Evolutionary conservation across 2,797 vertebrate species (phyloP).

Genomic region (Acanthornis magna): DNA sequence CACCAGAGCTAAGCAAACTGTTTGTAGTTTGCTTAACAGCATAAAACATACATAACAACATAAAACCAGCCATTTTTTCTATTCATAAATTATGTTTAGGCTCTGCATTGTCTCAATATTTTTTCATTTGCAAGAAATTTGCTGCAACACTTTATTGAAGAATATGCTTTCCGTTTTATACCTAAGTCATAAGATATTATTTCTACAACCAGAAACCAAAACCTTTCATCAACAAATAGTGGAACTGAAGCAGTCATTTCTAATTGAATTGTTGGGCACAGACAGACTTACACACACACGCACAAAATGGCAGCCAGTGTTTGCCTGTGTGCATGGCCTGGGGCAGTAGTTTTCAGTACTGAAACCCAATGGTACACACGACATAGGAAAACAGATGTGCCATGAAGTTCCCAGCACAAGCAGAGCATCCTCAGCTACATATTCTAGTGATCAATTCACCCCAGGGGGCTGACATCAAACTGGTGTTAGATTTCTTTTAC

Average conservation of each 20-base stretch:
- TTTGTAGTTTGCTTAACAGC: background rate
- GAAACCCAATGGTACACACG: background rate
- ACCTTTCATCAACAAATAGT: background rate
- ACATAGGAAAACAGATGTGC: background rate
- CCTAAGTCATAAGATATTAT: background rate
- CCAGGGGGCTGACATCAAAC: background rate
- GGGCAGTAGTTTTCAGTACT: background rate
- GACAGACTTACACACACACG: background rate
- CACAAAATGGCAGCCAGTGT: background rate
- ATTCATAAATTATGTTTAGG: background rate
- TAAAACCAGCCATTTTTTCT: background rate
- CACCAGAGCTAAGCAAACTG: background rate
- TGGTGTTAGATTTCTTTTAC: background rate
- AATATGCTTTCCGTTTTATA: fast-evolving
- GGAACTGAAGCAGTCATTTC: background rate
- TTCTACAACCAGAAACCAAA: background rate
- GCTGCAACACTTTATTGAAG: background rate
- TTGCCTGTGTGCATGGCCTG: background rate
- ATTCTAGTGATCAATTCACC: background rate
- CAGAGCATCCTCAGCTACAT: background rate
- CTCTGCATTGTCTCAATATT: background rate
- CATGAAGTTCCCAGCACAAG: background rate
- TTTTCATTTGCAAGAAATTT: background rate
- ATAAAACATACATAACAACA: background rate
- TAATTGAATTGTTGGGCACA: background rate